Conservation (phyloP, 92 coral and sea anemone species). For the Zoanthus sansibaricus region DNA sequence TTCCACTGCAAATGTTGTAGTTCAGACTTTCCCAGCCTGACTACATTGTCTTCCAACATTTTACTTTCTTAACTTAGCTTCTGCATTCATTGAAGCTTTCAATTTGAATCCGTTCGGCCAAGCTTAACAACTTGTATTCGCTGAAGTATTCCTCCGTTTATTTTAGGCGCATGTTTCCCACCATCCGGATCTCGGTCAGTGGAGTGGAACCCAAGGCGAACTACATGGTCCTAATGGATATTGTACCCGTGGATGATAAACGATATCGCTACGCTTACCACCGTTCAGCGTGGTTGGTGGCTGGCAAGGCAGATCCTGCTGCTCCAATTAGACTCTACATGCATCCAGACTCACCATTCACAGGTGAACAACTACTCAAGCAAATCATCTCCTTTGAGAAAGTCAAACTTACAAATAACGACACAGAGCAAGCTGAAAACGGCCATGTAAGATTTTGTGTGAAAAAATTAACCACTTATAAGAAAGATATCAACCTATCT, state of each 20-base stretch:
- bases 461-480: not conserved
- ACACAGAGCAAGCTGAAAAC: constrained; percentile 57
- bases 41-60: too few species aligned
- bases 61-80: not conserved
- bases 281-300: constrained; percentile 97
- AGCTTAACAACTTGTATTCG: not conserved
- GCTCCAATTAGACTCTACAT: constrained; percentile 94
- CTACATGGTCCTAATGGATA: constrained; percentile 95
- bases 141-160: not conserved
- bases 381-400: constrained; percentile 97
- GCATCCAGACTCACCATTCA: constrained; percentile 99
- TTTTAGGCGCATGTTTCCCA: constrained; percentile 94
- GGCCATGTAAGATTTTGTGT: constrained; percentile 56
- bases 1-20: not conserved
- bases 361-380: constrained; percentile 96
- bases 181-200: constrained; percentile 85
- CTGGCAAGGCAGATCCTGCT: constrained; percentile 99
- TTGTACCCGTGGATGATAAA: constrained; percentile 96
- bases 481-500: not conserved
- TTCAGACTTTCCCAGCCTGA: not conserved
- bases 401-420: constrained; percentile 95
- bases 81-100: not conserved
- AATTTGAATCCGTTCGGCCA: not conserved
- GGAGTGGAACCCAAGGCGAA: constrained; percentile 93
- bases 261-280: constrained; percentile 98